Evolutionary conservation across 2,888 invertebrate species (phyloP), one percentile per base, ranked within the genome.

Genomic region (Caenorhabditis imperialis): DNA sequence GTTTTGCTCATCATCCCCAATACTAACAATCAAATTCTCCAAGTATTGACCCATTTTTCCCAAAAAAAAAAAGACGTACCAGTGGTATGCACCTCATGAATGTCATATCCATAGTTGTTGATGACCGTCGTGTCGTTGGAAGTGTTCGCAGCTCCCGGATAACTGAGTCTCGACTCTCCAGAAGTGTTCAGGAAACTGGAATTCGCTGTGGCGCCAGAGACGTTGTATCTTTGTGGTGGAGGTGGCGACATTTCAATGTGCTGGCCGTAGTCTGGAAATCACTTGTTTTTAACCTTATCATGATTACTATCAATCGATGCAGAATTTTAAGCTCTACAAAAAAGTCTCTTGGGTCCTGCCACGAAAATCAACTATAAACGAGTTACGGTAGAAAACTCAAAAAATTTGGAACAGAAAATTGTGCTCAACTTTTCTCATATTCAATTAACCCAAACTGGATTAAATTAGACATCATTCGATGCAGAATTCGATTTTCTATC

Each of bases 61-160:
- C n/a, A 40, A 18, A 23, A 33, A 47, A 1, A 1, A 16, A 40
- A 63, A 40, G 30, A 14, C 71, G 54, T 35, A 84, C 85, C 84
- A 18, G 73, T 63, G n/a, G 87, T 87, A 33, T 84, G 84, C 7
- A 86, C 84, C 75, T 87, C 86, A 45, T 86, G 81, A 20, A 84
- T 78, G 57, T 86, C 86, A 55, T 86, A 87, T 8, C 86, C 86
- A 70, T 79, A 86, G 47, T 87, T 82, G 53, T 85, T 72, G 25
- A 81, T 65, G 0, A 77, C 71, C 14, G 81, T 80, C 8, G 55
- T 65, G 14, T 62, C 69, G 22, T 51, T 37, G 38, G 75, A 50
- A 47, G 57, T 55, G 44, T 75, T 30, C 40, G 62, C 55, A 47
- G n/a, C n/a, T n/a, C 77, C 67, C 3, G 54, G 54, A 45, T 57